Conservation (phyloP, 2,113 vertebrate genomes). For the Morone saxatilis region DNA sequence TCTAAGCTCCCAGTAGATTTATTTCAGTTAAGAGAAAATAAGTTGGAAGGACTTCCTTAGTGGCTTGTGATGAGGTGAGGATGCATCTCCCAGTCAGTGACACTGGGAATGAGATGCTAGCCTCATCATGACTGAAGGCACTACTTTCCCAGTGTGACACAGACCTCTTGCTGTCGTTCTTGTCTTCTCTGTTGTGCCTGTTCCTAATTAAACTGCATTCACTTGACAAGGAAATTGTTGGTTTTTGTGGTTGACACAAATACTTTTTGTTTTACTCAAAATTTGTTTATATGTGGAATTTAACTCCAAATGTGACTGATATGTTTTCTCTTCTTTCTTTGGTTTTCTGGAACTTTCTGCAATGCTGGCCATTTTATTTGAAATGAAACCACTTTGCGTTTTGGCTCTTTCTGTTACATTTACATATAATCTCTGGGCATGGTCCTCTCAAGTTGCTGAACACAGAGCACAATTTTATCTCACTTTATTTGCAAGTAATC, state of each 20-base stretch:
- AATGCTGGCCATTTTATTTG: neutral
- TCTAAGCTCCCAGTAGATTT: neutral
- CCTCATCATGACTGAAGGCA: conserved; percentile 5
- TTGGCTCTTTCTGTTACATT: neutral
- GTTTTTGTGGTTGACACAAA: neutral
- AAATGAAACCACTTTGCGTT: neutral
- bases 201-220: neutral
- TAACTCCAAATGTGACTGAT: too few species aligned
- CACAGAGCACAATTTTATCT: neutral
- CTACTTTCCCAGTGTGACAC: neutral
- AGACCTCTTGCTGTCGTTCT: neutral
- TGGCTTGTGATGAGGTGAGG: conserved; percentile 15
- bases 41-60: conserved; percentile 4
- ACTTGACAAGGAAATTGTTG: neutral
- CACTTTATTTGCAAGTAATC: neutral
- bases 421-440: neutral
- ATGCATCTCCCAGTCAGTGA: neutral
- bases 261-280: neutral
- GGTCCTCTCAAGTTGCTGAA: neutral
- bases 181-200: neutral
- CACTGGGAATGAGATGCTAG: neutral
- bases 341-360: neutral
- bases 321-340: too few species aligned
- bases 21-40: neutral
- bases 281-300: too few species aligned